These are phyloP conservation scores for Nyctalus aviator DNA, from an alignment of 2,797 vertebrate species.

Conservation along the genomic window DNA sequence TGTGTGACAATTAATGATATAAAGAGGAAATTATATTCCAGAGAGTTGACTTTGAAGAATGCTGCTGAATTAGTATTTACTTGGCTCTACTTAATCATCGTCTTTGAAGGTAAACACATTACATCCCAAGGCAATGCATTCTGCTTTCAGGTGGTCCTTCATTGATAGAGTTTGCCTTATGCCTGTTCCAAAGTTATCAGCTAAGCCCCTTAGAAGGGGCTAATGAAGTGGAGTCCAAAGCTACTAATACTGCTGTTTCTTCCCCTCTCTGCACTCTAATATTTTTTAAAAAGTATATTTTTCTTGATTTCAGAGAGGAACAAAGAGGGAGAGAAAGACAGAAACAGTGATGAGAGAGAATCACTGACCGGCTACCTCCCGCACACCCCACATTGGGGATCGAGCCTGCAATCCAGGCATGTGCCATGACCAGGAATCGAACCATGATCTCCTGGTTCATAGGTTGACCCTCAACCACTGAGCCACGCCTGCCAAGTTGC, in stretches of 20 bases:
- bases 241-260: neutral
- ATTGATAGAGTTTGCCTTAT: neutral
- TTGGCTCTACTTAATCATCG: conserved; percentile 16
- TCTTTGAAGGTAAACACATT: neutral
- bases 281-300: too few relatives aligned
- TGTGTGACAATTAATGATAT: conserved; percentile 5
- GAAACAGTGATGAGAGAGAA: too few relatives aligned
- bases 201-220: neutral
- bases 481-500: too few relatives aligned
- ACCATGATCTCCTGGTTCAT: too few relatives aligned
- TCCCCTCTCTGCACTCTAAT: neutral
- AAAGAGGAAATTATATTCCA: neutral
- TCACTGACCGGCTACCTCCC: too few relatives aligned
- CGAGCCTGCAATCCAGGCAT: too few relatives aligned
- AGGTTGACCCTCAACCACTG: too few relatives aligned
- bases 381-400: too few relatives aligned
- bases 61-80: neutral
- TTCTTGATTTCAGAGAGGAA: too few relatives aligned
- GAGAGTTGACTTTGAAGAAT: conserved; percentile 48
- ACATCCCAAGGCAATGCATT: neutral
- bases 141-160: conserved; percentile 12
- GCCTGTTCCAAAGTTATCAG: neutral
- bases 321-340: too few relatives aligned
- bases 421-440: too few relatives aligned
- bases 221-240: neutral